A percentile compares a stretch with the other conserved stretches of the same genome.
Evolutionary conservation across 2,888 invertebrate species (phyloP).

Genomic region (Megalurothrips usitatus): DNA sequence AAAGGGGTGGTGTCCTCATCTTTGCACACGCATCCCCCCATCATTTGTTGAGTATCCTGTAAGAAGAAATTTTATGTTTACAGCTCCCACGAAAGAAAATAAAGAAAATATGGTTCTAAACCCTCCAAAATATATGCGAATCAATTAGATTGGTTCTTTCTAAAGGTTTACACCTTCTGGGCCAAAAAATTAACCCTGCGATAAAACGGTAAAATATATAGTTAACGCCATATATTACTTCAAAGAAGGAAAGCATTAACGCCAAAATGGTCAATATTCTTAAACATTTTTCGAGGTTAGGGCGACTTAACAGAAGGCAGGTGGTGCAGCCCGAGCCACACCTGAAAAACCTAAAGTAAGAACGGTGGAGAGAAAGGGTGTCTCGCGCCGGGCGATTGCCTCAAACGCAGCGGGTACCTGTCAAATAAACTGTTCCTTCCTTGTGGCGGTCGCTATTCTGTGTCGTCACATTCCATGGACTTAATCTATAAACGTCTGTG

Average conservation of each 20-base stretch:
- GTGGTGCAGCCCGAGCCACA: neutral
- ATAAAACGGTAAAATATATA: no score
- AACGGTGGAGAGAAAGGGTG: neutral
- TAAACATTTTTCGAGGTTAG: neutral
- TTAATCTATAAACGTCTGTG: slow-evolving; percentile 18
- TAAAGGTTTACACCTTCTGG: neutral
- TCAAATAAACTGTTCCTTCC: neutral
- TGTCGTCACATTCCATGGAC: neutral
- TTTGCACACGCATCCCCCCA: slow-evolving; percentile 19
- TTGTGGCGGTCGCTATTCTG: neutral
- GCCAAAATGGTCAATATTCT: neutral
- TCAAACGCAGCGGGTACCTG: neutral
- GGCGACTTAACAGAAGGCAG: slow-evolving; percentile 1
- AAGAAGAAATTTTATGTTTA: no score
- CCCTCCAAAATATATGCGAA: neutral
- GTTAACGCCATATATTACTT: no score
- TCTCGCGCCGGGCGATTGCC: neutral
- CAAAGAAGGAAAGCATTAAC: no score
- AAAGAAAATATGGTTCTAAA: neutral
- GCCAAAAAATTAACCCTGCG: neutral
- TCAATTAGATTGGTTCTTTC: neutral
- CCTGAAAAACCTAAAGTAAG: neutral
- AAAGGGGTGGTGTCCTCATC: slow-evolving; percentile 13
- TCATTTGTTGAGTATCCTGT: slow-evolving; percentile 7
- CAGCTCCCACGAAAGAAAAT: no score